phyloP scores from a whole-genome alignment of 2,888 invertebrate species.

The Acheta domesticus region DNA sequence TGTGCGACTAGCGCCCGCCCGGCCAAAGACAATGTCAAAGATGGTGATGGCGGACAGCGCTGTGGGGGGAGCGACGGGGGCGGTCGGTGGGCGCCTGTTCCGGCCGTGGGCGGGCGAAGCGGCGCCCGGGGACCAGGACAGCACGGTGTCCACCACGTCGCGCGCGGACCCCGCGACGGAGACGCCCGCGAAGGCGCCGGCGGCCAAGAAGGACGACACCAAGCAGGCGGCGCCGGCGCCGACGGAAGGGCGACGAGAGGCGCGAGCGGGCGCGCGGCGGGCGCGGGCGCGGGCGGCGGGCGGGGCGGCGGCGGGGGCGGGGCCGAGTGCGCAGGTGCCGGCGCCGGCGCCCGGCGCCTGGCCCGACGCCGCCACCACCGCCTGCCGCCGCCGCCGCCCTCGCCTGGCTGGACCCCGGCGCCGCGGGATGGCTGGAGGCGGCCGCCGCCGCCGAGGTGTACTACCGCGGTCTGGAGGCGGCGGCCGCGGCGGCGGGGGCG shows the following conservation, averaged over 20 bases:
- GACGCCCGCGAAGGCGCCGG: neutral
- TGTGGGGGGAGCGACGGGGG: conserved; percentile 22
- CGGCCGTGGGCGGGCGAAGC: conserved; percentile 33
- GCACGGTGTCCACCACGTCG: conserved; percentile 31
- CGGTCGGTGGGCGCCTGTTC: conserved; percentile 30
- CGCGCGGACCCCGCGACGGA: neutral
- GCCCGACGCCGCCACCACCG: neutral
- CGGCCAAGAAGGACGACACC: neutral
- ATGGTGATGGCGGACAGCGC: neutral
- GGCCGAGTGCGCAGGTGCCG: neutral
- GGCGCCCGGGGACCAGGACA: conserved; percentile 26
- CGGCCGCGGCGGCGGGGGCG: conserved; percentile 3
- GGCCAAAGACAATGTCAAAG: neutral
- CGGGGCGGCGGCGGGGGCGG: neutral
- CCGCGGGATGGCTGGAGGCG: neutral
- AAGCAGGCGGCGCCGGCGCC: neutral
- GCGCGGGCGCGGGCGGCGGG: neutral
- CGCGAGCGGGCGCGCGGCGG: neutral
- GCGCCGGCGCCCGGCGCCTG: neutral
- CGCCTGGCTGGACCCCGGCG: conserved; percentile 5
- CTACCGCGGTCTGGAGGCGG: conserved; percentile 20
- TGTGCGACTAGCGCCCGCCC: too few relatives aligned
- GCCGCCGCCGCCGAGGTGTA: conserved; percentile 11
- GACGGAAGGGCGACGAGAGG: neutral
- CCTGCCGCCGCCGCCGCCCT: neutral